A percentile compares a stretch with the other conserved stretches of the same genome.
Conservation (phyloP, 2,888 invertebrate species). For the Drosophila suboccidentalis region DNA sequence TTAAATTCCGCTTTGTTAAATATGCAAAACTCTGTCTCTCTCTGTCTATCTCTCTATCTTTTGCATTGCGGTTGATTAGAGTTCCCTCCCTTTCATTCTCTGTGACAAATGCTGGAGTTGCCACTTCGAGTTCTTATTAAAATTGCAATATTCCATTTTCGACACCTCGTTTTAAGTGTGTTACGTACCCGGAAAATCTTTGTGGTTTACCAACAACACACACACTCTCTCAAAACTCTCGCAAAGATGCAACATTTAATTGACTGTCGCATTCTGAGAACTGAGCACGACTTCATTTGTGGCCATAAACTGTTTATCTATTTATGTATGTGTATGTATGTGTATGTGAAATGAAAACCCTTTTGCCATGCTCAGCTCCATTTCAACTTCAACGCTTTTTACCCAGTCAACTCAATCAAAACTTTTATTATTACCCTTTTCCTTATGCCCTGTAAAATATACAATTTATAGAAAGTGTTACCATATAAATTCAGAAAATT, state of each 20-base stretch:
- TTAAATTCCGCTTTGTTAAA: conserved; percentile 67
- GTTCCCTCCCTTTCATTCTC: background rate
- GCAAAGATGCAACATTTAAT: conserved; percentile 19
- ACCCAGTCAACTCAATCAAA: background rate
- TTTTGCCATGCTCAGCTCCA: conserved; percentile 2
- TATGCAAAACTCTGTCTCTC: conserved; percentile 50
- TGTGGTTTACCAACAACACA: conserved; percentile 34
- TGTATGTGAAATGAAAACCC: conserved; percentile 14
- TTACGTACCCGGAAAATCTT: conserved; percentile 26
- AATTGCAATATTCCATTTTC: conserved; percentile 66
- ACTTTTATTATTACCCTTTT: background rate
- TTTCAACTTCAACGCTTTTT: background rate
- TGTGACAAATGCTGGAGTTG: conserved; percentile 19
- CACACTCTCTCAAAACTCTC: background rate
- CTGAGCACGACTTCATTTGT: conserved; percentile 16
- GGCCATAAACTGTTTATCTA: conserved; percentile 30
- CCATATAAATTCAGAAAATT: too few species aligned
- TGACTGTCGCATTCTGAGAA: conserved; percentile 9
- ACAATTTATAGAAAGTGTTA: background rate
- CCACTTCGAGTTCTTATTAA: conserved; percentile 65
- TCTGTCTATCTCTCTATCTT: background rate
- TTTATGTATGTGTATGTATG: conserved; percentile 23
- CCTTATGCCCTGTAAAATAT: background rate
- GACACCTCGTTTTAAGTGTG: conserved; percentile 50
- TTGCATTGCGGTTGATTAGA: conserved; percentile 2